Evolutionary conservation across 2,113 vertebrate species (phyloP).

Genomic region (Orthonyx spaldingii): DNA sequence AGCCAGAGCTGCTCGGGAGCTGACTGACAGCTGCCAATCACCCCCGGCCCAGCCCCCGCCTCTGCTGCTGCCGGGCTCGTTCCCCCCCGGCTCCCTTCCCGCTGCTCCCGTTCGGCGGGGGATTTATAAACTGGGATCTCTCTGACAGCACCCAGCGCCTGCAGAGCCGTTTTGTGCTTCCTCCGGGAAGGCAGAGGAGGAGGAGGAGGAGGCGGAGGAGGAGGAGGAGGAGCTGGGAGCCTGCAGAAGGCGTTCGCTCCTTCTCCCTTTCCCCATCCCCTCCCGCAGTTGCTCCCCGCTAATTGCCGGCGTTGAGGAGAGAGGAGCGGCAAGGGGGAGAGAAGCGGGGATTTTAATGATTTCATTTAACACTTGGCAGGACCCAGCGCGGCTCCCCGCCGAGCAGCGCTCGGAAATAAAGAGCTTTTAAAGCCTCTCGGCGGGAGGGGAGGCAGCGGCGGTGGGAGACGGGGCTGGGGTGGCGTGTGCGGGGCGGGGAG

Average conservation of each 20-base stretch:
- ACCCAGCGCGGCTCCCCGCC: conserved; percentile 21
- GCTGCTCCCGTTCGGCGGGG: conserved; percentile 19
- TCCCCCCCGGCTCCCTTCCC: neutral
- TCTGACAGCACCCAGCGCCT: conserved; percentile 13
- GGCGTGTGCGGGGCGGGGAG: neutral
- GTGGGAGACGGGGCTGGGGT: neutral
- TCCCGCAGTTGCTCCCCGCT: conserved; percentile 14
- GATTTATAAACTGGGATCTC: no score
- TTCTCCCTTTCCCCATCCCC: neutral
- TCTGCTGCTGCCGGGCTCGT: neutral
- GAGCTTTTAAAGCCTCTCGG: neutral
- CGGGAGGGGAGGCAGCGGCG: neutral
- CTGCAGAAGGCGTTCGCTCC: neutral
- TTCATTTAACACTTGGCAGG: conserved; percentile 48
- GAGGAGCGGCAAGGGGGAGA: neutral
- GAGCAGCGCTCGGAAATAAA: neutral
- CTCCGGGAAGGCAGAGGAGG: neutral
- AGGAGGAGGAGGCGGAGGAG: neutral
- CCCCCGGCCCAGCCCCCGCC: neutral
- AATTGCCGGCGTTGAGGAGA: conserved; percentile 12
- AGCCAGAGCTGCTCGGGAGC: neutral
- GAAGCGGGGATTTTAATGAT: conserved; percentile 24
- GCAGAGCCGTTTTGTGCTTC: neutral
- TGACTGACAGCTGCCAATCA: conserved; percentile 8
- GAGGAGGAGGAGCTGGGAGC: neutral